Conservation (phyloP, 2,113 vertebrate genomes). For the Ramphastos sulfuratus region DNA sequence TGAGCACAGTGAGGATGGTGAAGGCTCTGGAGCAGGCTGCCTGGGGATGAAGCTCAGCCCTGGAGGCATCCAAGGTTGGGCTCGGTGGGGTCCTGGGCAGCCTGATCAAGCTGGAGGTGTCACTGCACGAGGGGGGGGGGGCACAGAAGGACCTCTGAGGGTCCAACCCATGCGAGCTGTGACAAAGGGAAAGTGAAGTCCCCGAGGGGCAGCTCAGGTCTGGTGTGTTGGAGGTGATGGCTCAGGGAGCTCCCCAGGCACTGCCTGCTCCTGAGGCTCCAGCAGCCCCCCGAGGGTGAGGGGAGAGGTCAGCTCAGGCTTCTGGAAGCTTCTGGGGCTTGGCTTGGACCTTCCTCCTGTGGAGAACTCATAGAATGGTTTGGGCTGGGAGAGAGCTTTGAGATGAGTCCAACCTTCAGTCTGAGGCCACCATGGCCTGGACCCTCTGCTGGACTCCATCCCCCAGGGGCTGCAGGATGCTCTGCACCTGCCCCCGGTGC, state of each 20-base stretch:
- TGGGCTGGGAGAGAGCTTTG: too few species aligned
- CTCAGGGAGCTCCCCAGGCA: background rate
- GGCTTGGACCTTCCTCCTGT: background rate
- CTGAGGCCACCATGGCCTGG: too few species aligned
- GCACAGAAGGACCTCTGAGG: too few species aligned
- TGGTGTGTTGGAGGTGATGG: background rate
- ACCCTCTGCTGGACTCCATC: background rate
- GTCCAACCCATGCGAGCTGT: too few species aligned
- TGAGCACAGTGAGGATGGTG: too few species aligned
- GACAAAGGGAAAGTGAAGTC: background rate
- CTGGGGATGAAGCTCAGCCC: too few species aligned
- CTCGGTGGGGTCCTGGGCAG: too few species aligned
- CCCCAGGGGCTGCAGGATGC: background rate
- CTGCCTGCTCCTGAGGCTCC: background rate
- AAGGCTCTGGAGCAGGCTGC: too few species aligned
- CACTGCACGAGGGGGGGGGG: too few species aligned
- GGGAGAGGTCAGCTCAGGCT: rapidly evolving
- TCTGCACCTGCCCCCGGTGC: background rate
- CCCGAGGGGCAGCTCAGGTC: background rate
- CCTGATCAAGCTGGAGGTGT: too few species aligned
- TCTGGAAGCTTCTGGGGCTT: background rate
- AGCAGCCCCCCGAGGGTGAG: background rate
- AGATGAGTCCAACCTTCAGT: too few species aligned
- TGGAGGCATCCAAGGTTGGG: too few species aligned
- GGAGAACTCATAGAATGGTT: background rate